Conservation (phyloP, 2,797 vertebrate species). For the Aplochiton taeniatus region DNA sequence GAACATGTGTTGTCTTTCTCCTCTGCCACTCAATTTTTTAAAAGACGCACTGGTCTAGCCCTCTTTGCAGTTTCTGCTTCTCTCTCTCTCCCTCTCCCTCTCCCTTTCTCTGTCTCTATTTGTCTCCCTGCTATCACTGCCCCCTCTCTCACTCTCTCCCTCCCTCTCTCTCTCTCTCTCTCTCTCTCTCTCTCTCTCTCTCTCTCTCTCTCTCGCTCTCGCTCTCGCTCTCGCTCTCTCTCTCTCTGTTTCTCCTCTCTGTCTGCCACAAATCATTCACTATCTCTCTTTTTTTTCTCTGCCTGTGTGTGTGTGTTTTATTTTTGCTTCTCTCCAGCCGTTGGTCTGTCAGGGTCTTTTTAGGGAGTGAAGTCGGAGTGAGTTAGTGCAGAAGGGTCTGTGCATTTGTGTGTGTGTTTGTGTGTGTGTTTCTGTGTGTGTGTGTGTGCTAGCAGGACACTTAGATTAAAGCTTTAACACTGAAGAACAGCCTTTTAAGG, state of each 20-base stretch:
- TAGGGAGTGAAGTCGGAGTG: constrained; percentile 3
- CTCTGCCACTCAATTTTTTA: too few species aligned
- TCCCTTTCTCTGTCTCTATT: background rate
- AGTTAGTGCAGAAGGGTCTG: constrained; percentile 5
- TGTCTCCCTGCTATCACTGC: background rate
- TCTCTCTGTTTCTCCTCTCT: background rate
- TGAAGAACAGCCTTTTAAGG: constrained; percentile 10
- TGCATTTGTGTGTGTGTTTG: background rate
- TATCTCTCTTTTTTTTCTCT: background rate
- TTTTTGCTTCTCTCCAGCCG: background rate
- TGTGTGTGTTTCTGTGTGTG: background rate
- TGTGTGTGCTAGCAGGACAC: constrained; percentile 11
- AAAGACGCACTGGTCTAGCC: too few species aligned
- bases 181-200: background rate
- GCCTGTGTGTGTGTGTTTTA: background rate
- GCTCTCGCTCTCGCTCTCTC: background rate
- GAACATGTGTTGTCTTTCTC: too few species aligned
- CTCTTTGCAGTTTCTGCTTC: too few species aligned
- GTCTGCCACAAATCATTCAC: background rate
- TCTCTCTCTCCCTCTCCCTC: too few species aligned
- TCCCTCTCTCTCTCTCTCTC: background rate
- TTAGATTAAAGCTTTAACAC: background rate
- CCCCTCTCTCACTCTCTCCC: background rate
- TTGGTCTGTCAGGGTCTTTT: background rate
- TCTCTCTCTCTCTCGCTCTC: background rate